These are phyloP conservation scores for Lycocerus yunnanus DNA, from an alignment of 2,888 invertebrate species.

Conservation along the genomic window DNA sequence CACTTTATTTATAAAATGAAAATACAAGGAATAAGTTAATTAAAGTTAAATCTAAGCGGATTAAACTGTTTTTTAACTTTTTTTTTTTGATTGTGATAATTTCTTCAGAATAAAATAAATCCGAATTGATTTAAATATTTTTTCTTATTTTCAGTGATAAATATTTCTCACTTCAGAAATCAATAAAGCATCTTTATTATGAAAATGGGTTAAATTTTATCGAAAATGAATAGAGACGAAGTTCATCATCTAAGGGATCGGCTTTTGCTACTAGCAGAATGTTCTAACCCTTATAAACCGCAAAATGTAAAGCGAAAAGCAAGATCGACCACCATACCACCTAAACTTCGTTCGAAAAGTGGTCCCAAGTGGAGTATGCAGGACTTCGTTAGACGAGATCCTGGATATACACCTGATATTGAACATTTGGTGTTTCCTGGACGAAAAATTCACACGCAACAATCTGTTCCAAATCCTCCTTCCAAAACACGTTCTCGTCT, in stretches of 20 bases:
- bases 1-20: background rate
- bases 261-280: conserved; percentile 59
- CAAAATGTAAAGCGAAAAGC: conserved; percentile 52
- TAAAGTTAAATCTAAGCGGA: background rate
- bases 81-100: background rate
- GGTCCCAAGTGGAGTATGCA: conserved; percentile 49
- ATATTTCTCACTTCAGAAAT: conserved; percentile 30
- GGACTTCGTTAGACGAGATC: conserved; percentile 57
- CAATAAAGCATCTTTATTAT: conserved; percentile 10
- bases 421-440: conserved; percentile 63
- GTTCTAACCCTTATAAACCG: conserved; percentile 50
- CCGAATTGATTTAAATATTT: no score
- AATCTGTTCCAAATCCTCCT: conserved; percentile 50
- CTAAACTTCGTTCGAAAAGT: conserved; percentile 24
- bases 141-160: conserved; percentile 15
- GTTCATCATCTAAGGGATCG: conserved; percentile 59
- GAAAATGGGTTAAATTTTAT: background rate
- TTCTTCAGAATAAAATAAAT: no score
- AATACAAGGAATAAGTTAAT: background rate
- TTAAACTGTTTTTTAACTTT: background rate
- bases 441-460: conserved; percentile 53
- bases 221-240: conserved; percentile 58
- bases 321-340: conserved; percentile 21
- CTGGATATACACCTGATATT: conserved; percentile 62
- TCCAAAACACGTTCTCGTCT: conserved; percentile 55